Evolutionary conservation across 1,140 invertebrate species (phyloP), one percentile per base, ranked within the genome.

Genomic region (Hylyphantes graminicola): DNA sequence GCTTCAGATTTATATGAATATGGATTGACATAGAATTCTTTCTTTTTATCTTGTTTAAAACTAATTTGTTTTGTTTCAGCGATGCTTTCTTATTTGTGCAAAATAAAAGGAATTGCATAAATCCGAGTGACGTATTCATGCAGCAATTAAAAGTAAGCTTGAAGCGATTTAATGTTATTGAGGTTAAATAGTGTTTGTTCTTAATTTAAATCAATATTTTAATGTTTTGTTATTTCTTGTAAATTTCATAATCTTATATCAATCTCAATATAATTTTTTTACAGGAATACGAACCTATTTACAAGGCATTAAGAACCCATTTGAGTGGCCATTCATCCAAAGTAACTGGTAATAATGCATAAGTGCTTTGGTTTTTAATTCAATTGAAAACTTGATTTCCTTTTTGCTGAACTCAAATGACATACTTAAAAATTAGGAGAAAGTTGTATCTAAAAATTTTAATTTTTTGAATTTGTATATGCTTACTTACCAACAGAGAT

Each of bases 211-310:
- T 65, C 19, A 50, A 6, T 6, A 12, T 50, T 70, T 50, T 7
- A 10, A 70, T 48, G 50, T 21, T 15, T 15, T 51, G 11, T 5
- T 12, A 15, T 70, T 11, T 13, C 21, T 70, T 17, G 13, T 17
- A 70, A 70, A 48, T 51, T 70, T 50, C 5, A 15, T 70, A 48
- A 51, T 70, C 10, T 50, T 48, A 51, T 50, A 15, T 70, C 11
- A 15, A 48, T 11, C 13, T 12, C 10, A 13, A 50, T 10, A 50
- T 70, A 9, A 12, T 70, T 17, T 11, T 9, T 63, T 76, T 13
- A 17, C 35, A 76, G 73, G 73, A 76, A 50, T 76, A 76, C 17
- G 73, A 76, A 76, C 55, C 73, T n/a, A 76, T 76, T 55, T 76
- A 63, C 17, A 59, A 76, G 35, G 73, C 73, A 61, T 10, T 48